Evolutionary conservation across 2,888 invertebrate genomes (phyloP).

Genomic region (Ypsolopha sequella): DNA sequence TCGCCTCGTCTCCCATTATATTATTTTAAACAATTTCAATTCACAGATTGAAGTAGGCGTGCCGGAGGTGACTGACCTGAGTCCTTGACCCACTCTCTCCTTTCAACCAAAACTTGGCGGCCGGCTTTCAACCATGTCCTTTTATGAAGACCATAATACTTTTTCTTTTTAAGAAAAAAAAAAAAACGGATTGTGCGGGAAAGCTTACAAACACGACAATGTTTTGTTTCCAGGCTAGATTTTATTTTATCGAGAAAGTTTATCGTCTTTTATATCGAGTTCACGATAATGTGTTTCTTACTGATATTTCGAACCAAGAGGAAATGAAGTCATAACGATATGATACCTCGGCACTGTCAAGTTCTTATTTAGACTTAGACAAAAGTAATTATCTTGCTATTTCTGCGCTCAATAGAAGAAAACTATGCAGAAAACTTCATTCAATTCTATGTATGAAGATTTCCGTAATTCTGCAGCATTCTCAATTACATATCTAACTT

Average conservation of each 20-base stretch:
- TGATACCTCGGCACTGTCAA: not conserved
- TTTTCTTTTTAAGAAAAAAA: no score
- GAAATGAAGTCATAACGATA: no score
- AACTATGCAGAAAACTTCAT: conserved; percentile 16
- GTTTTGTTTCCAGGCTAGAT: not conserved
- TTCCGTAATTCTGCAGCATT: conserved; percentile 20
- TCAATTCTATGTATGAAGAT: not conserved
- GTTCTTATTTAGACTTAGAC: not conserved
- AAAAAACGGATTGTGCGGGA: no score
- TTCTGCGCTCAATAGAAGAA: not conserved
- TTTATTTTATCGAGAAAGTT: not conserved
- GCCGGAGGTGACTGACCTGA: conserved; percentile 29
- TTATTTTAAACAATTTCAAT: not conserved
- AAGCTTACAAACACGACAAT: no score
- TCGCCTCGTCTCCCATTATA: not conserved
- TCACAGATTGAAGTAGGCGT: conserved; percentile 8
- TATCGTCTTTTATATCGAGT: not conserved
- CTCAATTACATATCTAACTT: not conserved
- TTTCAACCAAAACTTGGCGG: conserved; percentile 5
- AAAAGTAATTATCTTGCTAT: not conserved
- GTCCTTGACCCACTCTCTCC: conserved; percentile 46
- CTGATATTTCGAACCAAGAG: no score
- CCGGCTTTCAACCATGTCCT: no score
- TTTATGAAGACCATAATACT: no score
- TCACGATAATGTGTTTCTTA: no score